Evolutionary conservation across 1,140 invertebrate genomes (phyloP).

Genomic region (Cydia fagiglandana): DNA sequence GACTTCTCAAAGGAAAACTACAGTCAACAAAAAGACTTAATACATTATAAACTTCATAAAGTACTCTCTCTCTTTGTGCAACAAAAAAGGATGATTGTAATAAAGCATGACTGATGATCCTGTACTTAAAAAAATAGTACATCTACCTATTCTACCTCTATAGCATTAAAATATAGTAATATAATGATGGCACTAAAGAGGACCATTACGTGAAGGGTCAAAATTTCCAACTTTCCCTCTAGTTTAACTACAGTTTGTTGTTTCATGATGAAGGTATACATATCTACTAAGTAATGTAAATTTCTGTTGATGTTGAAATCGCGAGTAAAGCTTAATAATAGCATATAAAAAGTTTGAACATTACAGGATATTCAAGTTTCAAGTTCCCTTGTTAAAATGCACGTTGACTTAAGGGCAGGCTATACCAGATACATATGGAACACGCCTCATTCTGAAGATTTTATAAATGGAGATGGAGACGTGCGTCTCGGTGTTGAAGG

Average conservation of each 20-base stretch:
- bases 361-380: neutral
- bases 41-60: too few relatives aligned
- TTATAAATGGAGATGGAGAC: too few relatives aligned
- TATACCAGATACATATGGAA: too few relatives aligned
- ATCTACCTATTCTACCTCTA: too few relatives aligned
- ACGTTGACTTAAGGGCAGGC: neutral
- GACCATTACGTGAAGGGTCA: neutral
- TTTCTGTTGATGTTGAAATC: neutral
- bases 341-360: neutral
- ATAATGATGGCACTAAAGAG: neutral
- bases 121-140: too few relatives aligned
- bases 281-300: neutral
- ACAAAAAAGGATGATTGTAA: too few relatives aligned
- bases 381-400: neutral
- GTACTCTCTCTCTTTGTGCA: too few relatives aligned
- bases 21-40: too few relatives aligned
- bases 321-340: neutral
- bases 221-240: neutral
- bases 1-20: too few relatives aligned
- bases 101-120: too few relatives aligned
- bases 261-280: neutral
- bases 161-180: neutral
- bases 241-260: constrained; percentile 10
- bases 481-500: too few relatives aligned
- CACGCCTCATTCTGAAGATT: too few relatives aligned